These are phyloP conservation scores for Notodonta dromedarius DNA, from an alignment of 2,888 invertebrate species.

Conservation along the genomic window DNA sequence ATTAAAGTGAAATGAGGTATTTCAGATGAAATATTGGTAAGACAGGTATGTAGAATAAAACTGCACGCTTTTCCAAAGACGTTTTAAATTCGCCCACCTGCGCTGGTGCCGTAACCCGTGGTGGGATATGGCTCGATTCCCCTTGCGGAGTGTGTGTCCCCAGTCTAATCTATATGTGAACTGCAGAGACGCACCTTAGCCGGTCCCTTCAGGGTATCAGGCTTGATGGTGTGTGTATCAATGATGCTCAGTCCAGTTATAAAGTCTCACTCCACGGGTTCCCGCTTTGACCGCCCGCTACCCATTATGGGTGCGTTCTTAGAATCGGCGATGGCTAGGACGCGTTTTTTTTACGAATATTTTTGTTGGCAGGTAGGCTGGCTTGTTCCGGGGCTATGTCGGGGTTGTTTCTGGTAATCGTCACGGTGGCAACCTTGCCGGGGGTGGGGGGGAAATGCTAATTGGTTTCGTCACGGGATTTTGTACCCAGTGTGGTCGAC, in stretches of 20 bases:
- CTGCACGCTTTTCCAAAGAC: too few relatives aligned
- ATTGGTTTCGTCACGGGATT: not conserved
- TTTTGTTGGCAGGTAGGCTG: conserved; percentile 1
- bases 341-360: conserved; percentile 7
- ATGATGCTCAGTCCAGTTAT: not conserved
- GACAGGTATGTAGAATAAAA: too few relatives aligned
- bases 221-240: not conserved
- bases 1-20: not conserved
- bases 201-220: too few relatives aligned
- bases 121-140: too few relatives aligned
- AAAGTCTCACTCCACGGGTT: not conserved
- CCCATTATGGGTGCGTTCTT: conserved; percentile 4
- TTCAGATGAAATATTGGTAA: not conserved
- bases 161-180: too few relatives aligned
- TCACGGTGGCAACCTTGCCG: not conserved
- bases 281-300: conserved; percentile 2
- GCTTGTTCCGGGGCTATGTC: conserved; percentile 5
- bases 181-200: too few relatives aligned
- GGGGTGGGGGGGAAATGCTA: not conserved
- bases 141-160: too few relatives aligned
- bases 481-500: not conserved
- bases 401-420: not conserved
- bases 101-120: too few relatives aligned
- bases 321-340: conserved; percentile 1
- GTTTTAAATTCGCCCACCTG: too few relatives aligned